These are phyloP conservation scores for Rhodinocichla rosea DNA, from an alignment of 2,113 vertebrate species.

Conservation along the genomic window DNA sequence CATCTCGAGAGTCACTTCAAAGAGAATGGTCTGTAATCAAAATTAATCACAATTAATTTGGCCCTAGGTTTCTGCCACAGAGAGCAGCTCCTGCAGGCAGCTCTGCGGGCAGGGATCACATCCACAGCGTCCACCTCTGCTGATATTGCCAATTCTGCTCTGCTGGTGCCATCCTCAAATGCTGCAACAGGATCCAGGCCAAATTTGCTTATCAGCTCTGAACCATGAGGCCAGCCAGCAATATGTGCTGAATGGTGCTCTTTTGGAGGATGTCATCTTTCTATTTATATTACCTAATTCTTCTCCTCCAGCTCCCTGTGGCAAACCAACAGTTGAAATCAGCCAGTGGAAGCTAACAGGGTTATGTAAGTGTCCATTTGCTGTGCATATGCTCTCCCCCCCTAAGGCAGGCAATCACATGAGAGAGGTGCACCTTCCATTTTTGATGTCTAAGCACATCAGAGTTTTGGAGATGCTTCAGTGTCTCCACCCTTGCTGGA, in stretches of 20 bases:
- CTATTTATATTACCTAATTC: constrained; percentile 52
- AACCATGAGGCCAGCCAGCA: constrained; percentile 31
- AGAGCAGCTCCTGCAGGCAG: neutral
- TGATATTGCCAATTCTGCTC: neutral
- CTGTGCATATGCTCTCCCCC: constrained; percentile 41
- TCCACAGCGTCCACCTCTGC: neutral
- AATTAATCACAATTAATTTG: constrained; percentile 49
- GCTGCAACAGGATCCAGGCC: constrained; percentile 30
- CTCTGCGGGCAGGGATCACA: neutral
- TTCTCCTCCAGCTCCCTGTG: constrained; percentile 17
- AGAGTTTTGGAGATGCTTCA: neutral
- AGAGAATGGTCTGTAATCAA: constrained; percentile 24
- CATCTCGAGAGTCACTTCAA: constrained; percentile 19
- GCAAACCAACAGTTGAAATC: constrained; percentile 43
- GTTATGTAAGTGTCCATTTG: constrained; percentile 61
- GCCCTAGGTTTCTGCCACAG: neutral
- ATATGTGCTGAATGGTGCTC: neutral
- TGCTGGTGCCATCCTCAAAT: neutral
- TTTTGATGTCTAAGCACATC: neutral
- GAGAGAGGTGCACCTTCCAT: neutral
- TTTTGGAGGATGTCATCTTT: constrained; percentile 44
- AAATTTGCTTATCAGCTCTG: constrained; percentile 28
- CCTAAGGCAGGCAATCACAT: neutral
- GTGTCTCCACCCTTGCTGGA: neutral
- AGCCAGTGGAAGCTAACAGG: neutral